Evolutionary conservation across 2,797 vertebrate species (phyloP).

Genomic region (Epinephelus coioides): DNA sequence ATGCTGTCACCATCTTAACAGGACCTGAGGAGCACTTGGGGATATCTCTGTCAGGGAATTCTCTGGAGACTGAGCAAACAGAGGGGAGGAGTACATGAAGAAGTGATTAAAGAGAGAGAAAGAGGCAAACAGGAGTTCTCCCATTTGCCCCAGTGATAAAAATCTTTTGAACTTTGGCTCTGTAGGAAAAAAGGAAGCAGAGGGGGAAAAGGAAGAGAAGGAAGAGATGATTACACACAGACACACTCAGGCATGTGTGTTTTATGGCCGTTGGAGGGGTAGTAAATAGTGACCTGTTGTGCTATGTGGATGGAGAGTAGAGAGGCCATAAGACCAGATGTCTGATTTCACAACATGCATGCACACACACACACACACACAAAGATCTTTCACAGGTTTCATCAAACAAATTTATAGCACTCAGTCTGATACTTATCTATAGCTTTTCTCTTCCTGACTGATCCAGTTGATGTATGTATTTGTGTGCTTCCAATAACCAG

Average conservation of each 20-base stretch:
- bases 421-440: neutral
- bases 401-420: neutral
- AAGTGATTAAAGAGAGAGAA: slow-evolving; percentile 20
- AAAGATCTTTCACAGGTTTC: slow-evolving; percentile 9
- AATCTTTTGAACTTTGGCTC: slow-evolving; percentile 36
- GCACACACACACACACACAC: slow-evolving; percentile 24
- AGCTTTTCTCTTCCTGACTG: slow-evolving; percentile 16
- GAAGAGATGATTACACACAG: slow-evolving; percentile 18
- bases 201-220: neutral
- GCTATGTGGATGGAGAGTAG: slow-evolving; percentile 41
- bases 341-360: slow-evolving; percentile 27
- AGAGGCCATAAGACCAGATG: slow-evolving; percentile 69
- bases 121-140: neutral
- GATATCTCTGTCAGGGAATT: slow-evolving; percentile 33
- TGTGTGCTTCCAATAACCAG: slow-evolving; percentile 6
- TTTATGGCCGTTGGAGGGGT: slow-evolving; percentile 70
- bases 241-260: slow-evolving; percentile 57
- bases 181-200: neutral
- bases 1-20: neutral
- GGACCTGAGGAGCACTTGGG: slow-evolving; percentile 30
- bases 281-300: slow-evolving; percentile 69
- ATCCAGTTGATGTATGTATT: neutral
- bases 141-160: slow-evolving; percentile 6
- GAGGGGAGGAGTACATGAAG: neutral
- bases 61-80: slow-evolving; percentile 24